phyloP scores from a whole-genome alignment of 2,797 vertebrate species.

The Urophycis tenuis region DNA sequence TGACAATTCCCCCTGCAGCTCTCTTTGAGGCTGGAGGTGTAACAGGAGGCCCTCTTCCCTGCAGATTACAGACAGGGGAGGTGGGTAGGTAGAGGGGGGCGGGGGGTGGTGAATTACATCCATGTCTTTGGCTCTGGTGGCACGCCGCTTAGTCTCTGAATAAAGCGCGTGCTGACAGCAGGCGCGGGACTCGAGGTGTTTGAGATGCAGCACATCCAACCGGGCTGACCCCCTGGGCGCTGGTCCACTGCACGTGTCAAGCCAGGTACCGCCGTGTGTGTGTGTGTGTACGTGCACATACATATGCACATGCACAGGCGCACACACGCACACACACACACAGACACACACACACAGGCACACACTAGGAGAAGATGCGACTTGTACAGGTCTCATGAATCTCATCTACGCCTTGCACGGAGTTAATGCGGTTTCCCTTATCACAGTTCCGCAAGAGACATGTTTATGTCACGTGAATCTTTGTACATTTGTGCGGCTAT shows the following conservation, averaged over 20 bases:
- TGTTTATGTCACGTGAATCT: too few relatives aligned
- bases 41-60: background rate
- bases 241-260: background rate
- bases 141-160: background rate
- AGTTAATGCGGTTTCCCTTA: background rate
- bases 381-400: background rate
- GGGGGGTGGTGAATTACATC: background rate
- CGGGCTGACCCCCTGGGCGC: background rate
- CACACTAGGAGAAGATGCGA: conserved; percentile 11
- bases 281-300: too few relatives aligned
- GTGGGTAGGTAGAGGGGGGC: too few relatives aligned
- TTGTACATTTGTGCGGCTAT: too few relatives aligned
- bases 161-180: background rate
- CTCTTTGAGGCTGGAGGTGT: background rate
- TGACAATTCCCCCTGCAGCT: background rate
- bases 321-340: conserved; percentile 5
- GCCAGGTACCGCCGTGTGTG: too few relatives aligned
- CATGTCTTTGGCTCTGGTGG: background rate
- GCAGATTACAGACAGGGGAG: background rate
- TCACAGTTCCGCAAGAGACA: background rate
- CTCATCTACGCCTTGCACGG: background rate
- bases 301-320: too few relatives aligned
- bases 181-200: background rate
- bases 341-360: background rate
- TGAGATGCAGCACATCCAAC: background rate